Conservation (phyloP, 2,797 vertebrate genomes). For the Cryptoblepharus egeriae region DNA sequence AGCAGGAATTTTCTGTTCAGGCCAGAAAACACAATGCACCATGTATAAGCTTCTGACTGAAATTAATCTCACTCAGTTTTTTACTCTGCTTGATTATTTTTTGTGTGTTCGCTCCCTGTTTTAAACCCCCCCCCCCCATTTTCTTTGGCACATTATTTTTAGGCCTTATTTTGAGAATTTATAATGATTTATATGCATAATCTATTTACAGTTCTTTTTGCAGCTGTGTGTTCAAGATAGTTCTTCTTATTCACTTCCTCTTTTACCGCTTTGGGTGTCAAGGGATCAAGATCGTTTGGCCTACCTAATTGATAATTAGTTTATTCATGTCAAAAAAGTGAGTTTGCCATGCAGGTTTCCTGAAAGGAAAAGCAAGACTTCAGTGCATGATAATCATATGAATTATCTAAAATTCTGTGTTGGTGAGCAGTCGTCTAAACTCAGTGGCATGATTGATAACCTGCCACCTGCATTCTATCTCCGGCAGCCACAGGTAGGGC, state of each 20-base stretch:
- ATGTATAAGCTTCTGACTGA: conserved; percentile 58
- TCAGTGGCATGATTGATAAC: no score
- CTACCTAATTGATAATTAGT: conserved; percentile 47
- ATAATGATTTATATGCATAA: conserved; percentile 63
- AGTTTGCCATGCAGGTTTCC: background rate
- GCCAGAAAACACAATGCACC: conserved; percentile 59
- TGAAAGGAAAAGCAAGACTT: conserved; percentile 38
- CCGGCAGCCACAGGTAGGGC: no score
- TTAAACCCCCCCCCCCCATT: background rate
- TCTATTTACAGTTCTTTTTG: conserved; percentile 36
- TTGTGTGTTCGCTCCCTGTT: conserved; percentile 30
- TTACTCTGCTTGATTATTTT: conserved; percentile 61
- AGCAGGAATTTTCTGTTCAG: conserved; percentile 66
- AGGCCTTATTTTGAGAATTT: conserved; percentile 65
- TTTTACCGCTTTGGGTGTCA: no score
- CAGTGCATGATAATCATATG: conserved; percentile 1
- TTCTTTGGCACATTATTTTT: conserved; percentile 60
- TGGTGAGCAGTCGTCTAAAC: conserved; percentile 1
- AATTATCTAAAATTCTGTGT: background rate
- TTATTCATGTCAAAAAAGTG: conserved; percentile 21
- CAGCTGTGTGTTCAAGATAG: conserved; percentile 50
- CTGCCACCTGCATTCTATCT: no score
- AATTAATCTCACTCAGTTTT: conserved; percentile 72
- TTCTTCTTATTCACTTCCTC: no score
- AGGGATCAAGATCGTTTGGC: conserved; percentile 49